Evolutionary conservation across 2,888 invertebrate genomes (phyloP).

Genomic region (Gibbula magus): DNA sequence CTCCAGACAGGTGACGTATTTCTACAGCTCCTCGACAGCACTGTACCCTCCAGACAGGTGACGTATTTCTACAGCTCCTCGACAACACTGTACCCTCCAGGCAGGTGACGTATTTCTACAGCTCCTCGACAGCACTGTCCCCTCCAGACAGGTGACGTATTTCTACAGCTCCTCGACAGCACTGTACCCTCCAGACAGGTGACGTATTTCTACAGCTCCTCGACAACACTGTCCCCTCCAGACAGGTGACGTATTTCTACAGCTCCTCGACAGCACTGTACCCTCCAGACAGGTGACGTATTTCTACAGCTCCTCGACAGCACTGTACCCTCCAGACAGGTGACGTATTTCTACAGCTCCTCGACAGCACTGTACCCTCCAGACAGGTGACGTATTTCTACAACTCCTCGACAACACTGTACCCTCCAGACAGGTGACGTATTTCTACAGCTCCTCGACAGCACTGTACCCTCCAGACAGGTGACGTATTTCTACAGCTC

Average conservation of each 20-base stretch:
- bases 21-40: slow-evolving; percentile 32
- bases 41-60: slow-evolving; percentile 37
- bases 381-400: slow-evolving; percentile 31
- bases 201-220: slow-evolving; percentile 22
- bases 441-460: slow-evolving; percentile 30
- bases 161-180: slow-evolving; percentile 32
- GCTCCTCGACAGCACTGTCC: slow-evolving; percentile 34
- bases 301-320: slow-evolving; percentile 31
- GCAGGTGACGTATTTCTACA: slow-evolving; percentile 29
- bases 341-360: slow-evolving; percentile 22
- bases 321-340: slow-evolving; percentile 34
- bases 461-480: slow-evolving; percentile 33
- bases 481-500: slow-evolving; percentile 26
- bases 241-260: slow-evolving; percentile 31
- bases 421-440: slow-evolving; percentile 36
- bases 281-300: slow-evolving; percentile 36
- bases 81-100: slow-evolving; percentile 33
- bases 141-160: slow-evolving; percentile 35
- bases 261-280: slow-evolving; percentile 34
- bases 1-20: slow-evolving; percentile 35
- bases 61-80: slow-evolving; percentile 19
- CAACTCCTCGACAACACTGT: slow-evolving; percentile 34
- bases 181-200: slow-evolving; percentile 36
- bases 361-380: slow-evolving; percentile 34
- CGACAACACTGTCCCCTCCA: slow-evolving; percentile 32